Conservation (phyloP, 2,113 vertebrate species). For the Varanus komodoensis region DNA sequence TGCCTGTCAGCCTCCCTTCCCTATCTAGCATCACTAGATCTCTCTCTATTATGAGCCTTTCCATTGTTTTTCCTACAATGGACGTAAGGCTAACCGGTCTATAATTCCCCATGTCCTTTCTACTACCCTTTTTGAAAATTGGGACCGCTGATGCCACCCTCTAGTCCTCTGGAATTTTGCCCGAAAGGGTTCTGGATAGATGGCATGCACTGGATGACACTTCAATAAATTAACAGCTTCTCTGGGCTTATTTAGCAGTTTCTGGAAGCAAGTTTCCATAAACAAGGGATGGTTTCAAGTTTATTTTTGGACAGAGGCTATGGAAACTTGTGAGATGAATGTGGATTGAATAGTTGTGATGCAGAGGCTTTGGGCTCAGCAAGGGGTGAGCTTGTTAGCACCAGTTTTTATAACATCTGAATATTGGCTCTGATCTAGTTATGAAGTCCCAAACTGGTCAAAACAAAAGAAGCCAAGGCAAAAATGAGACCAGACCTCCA, state of each 20-base stretch:
- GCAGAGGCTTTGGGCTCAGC: background rate
- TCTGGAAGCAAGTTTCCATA: background rate
- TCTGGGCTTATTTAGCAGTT: background rate
- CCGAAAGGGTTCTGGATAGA: background rate
- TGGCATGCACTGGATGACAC: slow-evolving; percentile 3
- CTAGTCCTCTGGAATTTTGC: too few species aligned
- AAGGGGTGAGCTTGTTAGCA: background rate
- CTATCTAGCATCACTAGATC: too few species aligned
- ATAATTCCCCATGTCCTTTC: too few species aligned
- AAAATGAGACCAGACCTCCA: background rate
- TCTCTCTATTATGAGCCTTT: too few species aligned
- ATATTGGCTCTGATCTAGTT: background rate
- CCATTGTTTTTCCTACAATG: too few species aligned
- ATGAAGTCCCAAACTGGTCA: background rate
- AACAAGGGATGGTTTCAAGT: background rate
- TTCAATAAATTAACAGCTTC: slow-evolving; percentile 19
- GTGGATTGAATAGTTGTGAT: background rate
- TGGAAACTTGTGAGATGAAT: background rate
- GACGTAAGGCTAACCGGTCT: too few species aligned
- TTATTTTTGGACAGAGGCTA: slow-evolving; percentile 7
- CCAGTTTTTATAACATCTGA: background rate
- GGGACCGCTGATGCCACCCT: too few species aligned
- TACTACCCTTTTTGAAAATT: too few species aligned
- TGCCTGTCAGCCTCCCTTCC: too few species aligned
- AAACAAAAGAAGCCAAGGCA: background rate